phyloP scores from a whole-genome alignment of 2,113 vertebrate genomes.

The Amblyornis subalaris region DNA sequence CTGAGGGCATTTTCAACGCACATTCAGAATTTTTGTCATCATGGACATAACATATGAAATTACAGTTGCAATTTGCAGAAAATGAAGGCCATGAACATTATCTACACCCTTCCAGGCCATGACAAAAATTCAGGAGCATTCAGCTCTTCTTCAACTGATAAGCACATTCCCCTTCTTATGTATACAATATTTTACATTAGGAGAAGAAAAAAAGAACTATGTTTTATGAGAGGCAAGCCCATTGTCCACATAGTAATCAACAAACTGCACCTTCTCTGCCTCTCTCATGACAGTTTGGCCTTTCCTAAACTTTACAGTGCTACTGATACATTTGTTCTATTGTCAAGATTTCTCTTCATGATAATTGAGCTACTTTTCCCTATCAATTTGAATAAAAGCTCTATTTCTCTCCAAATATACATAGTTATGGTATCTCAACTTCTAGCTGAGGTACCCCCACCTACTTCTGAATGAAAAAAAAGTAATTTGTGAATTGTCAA shows the following conservation, averaged over 20 bases:
- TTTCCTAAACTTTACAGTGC: background rate
- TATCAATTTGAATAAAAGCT: background rate
- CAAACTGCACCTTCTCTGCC: background rate
- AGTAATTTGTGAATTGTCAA: background rate
- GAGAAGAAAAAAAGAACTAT: background rate
- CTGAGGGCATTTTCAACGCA: background rate
- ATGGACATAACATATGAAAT: background rate
- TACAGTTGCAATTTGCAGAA: background rate
- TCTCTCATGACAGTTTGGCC: background rate
- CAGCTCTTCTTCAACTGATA: background rate
- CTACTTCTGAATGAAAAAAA: background rate
- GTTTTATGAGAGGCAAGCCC: background rate
- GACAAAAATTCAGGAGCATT: background rate
- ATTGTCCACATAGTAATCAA: background rate
- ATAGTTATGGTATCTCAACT: background rate
- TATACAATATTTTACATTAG: background rate
- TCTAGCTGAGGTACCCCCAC: background rate
- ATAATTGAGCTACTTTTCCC: background rate
- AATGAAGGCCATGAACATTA: background rate
- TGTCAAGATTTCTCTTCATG: background rate
- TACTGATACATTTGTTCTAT: background rate
- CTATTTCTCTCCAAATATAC: background rate
- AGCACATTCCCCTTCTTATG: background rate
- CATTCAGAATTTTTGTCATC: background rate
- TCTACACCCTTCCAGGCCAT: background rate